phyloP scores from a whole-genome alignment of 2,113 vertebrate species.

The Elachura formosa region DNA sequence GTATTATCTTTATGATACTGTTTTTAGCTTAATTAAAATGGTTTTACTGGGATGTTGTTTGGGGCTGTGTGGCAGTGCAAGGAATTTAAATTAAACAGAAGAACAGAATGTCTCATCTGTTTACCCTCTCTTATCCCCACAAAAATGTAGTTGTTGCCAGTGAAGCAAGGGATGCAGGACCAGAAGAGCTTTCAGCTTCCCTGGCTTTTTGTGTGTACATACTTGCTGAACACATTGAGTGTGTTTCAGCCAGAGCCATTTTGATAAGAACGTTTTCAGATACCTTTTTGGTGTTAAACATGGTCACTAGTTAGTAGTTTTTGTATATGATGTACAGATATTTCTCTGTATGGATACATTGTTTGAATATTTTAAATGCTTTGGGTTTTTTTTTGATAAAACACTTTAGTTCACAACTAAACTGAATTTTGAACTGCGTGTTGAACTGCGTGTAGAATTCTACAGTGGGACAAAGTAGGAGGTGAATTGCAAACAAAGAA shows the following conservation, averaged over 20 bases:
- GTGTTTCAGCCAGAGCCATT: neutral
- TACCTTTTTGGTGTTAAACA: neutral
- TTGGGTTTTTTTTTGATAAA: neutral
- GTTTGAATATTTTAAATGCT: neutral
- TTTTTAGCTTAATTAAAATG: neutral
- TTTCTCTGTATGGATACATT: neutral
- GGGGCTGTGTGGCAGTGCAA: neutral
- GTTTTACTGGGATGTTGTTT: neutral
- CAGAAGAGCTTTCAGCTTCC: neutral
- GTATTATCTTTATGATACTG: neutral
- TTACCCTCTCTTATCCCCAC: neutral
- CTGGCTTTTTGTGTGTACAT: neutral
- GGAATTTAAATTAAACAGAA: neutral
- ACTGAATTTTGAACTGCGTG: neutral
- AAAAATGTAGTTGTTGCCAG: neutral
- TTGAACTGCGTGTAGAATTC: neutral
- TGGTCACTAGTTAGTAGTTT: neutral
- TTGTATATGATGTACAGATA: neutral
- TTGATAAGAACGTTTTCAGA: neutral
- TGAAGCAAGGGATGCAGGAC: neutral
- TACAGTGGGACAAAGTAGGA: neutral
- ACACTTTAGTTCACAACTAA: neutral
- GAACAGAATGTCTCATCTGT: neutral
- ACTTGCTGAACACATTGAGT: neutral
- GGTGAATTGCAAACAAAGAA: neutral